Evolutionary conservation across 2,888 invertebrate species (phyloP).

Genomic region (Caenorhabditis sp.): DNA sequence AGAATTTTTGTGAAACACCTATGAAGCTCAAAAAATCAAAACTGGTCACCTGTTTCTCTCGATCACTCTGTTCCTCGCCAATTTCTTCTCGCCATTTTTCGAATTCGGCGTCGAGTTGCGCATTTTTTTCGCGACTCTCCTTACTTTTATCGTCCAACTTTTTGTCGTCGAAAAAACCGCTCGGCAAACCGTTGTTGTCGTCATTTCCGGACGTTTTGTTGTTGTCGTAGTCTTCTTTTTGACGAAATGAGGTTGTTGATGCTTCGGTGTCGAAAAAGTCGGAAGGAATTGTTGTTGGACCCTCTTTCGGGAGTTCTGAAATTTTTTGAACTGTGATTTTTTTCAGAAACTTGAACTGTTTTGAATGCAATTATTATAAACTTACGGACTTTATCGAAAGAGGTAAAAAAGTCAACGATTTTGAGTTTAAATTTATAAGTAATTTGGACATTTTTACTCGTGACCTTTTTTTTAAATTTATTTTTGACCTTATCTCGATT

Average conservation of each 20-base stretch:
- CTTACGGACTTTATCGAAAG: too few species aligned
- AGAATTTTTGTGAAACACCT: too few species aligned
- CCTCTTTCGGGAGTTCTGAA: conserved; percentile 8
- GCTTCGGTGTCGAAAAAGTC: conserved; percentile 30
- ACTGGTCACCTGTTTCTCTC: conserved; percentile 20
- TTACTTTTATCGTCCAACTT: conserved; percentile 43
- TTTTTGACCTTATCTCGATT: too few species aligned
- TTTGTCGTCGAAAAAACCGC: conserved; percentile 60
- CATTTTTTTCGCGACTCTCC: conserved; percentile 34
- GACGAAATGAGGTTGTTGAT: conserved; percentile 5
- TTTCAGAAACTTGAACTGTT: too few species aligned
- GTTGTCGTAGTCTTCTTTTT: conserved; percentile 3
- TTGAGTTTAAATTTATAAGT: too few species aligned
- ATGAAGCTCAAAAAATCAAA: too few species aligned
- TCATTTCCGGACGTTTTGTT: neutral
- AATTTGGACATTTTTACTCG: too few species aligned
- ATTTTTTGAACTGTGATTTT: neutral
- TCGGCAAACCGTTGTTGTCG: conserved; percentile 44
- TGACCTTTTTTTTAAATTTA: too few species aligned
- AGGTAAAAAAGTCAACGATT: too few species aligned
- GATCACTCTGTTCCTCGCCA: conserved; percentile 34
- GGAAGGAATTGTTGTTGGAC: conserved; percentile 18
- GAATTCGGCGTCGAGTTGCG: conserved; percentile 30
- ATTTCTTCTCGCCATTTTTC: conserved; percentile 37
- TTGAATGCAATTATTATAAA: too few species aligned